Percentiles rank a stretch among this genome's conserved stretches.
Evolutionary conservation across 2,113 vertebrate species (phyloP).

Genomic region (Fregata magnificens): DNA sequence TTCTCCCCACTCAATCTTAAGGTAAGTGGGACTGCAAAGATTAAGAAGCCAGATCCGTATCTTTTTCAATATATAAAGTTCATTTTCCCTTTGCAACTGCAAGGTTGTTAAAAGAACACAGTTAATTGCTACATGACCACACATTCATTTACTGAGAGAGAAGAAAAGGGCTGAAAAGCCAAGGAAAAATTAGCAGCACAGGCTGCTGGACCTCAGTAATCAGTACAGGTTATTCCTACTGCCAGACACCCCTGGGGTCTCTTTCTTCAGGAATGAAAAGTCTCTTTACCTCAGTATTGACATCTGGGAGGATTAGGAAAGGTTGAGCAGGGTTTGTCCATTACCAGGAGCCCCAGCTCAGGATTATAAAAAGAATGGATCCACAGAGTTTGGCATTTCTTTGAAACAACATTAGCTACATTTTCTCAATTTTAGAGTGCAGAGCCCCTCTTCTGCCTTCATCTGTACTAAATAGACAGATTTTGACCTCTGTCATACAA

Average conservation of each 20-base stretch:
- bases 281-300: background rate
- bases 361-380: background rate
- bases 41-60: conserved; percentile 12
- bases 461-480: background rate
- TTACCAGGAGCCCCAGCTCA: background rate
- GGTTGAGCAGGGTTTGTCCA: background rate
- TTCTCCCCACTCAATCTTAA: background rate
- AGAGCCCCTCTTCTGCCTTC: background rate
- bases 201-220: background rate
- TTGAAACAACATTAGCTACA: background rate
- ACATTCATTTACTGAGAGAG: background rate
- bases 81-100: conserved; percentile 5
- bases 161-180: conserved; percentile 2
- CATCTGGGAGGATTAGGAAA: background rate
- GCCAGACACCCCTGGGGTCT: background rate
- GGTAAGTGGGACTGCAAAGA: background rate
- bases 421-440: background rate
- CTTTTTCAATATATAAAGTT: background rate
- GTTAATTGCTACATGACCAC: conserved; percentile 19
- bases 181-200: background rate
- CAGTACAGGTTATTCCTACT: background rate
- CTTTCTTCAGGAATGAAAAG: background rate
- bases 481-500: background rate
- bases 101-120: conserved; percentile 26
- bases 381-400: background rate